Evolutionary conservation across 2,888 invertebrate genomes (phyloP).

Genomic region (Zaprionus obscuricornis): DNA sequence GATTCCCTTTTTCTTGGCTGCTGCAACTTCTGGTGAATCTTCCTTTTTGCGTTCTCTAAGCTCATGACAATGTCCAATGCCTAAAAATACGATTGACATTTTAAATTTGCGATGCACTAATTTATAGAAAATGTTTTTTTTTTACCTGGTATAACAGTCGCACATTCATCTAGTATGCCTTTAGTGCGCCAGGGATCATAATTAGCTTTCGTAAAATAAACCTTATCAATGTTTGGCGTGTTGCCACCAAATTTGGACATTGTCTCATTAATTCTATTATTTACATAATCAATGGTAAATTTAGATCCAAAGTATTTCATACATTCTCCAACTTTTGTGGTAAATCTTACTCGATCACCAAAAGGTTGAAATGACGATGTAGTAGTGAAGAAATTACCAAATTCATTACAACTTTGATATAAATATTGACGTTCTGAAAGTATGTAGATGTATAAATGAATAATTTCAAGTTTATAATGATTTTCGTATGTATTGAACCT

Average conservation of each 20-base stretch:
- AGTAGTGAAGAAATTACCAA: conserved; percentile 92
- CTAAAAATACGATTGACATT: too few relatives aligned
- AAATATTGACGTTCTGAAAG: conserved; percentile 89
- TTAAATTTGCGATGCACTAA: background rate
- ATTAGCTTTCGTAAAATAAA: conserved; percentile 85
- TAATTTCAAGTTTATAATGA: background rate
- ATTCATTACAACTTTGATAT: conserved; percentile 94
- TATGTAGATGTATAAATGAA: background rate
- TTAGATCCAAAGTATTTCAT: conserved; percentile 70
- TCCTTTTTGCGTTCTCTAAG: conserved; percentile 2
- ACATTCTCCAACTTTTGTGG: conserved; percentile 72
- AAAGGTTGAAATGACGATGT: conserved; percentile 86
- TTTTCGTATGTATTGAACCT: conserved; percentile 56
- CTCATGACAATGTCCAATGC: conserved; percentile 37
- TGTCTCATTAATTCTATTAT: conserved; percentile 75
- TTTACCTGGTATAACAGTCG: conserved; percentile 34
- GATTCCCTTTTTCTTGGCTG: conserved; percentile 27
- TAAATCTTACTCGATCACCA: conserved; percentile 77
- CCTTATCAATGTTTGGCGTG: conserved; percentile 83
- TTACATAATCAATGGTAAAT: conserved; percentile 60
- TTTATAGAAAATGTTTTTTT: background rate
- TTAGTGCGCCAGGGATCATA: conserved; percentile 85
- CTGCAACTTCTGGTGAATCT: conserved; percentile 19
- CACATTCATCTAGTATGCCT: conserved; percentile 73
- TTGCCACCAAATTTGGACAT: conserved; percentile 84